Base-by-base conservation (phyloP, 2,113 vertebrate genomes). In the Microcebus ravelobensis region DNA sequence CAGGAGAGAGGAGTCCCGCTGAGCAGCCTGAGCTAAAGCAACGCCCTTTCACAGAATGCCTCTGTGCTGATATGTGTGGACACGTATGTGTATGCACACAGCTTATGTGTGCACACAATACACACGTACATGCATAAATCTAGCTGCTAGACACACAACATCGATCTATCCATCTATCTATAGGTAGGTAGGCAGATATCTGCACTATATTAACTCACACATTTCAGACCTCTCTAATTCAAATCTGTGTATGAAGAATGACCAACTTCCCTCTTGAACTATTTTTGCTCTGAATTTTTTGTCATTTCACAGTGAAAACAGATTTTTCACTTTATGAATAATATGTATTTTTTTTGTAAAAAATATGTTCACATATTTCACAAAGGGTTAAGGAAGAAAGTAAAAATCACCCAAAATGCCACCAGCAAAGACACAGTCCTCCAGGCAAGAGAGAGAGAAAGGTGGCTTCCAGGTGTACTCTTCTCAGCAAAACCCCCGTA, bases 21-120 rank as follows among this genome's bases (percentile, higher is more conserved):
- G 3, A 55, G 50, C 3, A 27, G 25, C 27, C 13, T 8, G 61
- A 39, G 39, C 59, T 50, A 3, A 34, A 23, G 27, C 48, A 6
- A 2, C 2, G 20, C 0, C 80, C 20, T 55, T 80, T 52, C 21
- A 21, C 52, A 34, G 42, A 42, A 59, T 8, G 10, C 13, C 50
- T 79, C 36, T 17, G 0, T 15, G 45, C 29, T 48, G 67, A 4
- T 15, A 9, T 1, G 23, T 36, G 8, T 6, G 4, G 8, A 36
- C 23, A 11, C 12, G 2, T 6, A 7, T 25, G 21, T 23, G 34
- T 1, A 14, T 36, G 2, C 15, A 12, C 36, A n/a, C 0, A 48
- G 74, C 70, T 63, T 45, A 42, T 59, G 10, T 13, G 5, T 0
- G 0, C 18, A 29, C 9, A 6, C 18, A 27, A 4, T 34, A 29